phyloP scores from a whole-genome alignment of 2,888 invertebrate genomes.

The Carterocephalus palaemon region DNA sequence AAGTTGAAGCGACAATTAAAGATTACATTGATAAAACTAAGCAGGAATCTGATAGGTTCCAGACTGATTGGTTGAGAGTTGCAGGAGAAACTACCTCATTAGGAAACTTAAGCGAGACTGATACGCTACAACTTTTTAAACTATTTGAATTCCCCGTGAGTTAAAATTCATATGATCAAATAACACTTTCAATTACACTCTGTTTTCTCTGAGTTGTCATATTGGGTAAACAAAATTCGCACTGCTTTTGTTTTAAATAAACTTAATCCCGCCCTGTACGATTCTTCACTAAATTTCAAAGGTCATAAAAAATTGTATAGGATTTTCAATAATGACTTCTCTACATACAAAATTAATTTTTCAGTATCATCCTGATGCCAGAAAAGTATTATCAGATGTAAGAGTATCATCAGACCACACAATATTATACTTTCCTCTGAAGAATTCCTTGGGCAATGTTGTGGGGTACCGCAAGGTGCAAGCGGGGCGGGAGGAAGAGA shows the following conservation, averaged over 20 bases:
- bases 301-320: too few species aligned
- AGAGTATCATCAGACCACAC: slow-evolving; percentile 73
- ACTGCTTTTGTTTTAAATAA: too few species aligned
- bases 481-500: slow-evolving; percentile 65
- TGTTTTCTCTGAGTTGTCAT: too few species aligned
- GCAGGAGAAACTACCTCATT: slow-evolving; percentile 62
- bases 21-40: slow-evolving; percentile 56
- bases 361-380: slow-evolving; percentile 64
- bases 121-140: slow-evolving; percentile 65
- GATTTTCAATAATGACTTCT: too few species aligned
- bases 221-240: too few species aligned
- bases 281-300: too few species aligned
- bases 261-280: too few species aligned
- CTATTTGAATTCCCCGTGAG: slow-evolving; percentile 80
- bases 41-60: slow-evolving; percentile 56
- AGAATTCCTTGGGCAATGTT: slow-evolving; percentile 77
- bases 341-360: slow-evolving; percentile 34
- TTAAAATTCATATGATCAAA: slow-evolving; percentile 43
- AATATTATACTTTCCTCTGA: slow-evolving; percentile 82
- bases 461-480: slow-evolving; percentile 83
- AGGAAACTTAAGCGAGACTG: slow-evolving; percentile 60
- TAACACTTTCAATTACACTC: too few species aligned
- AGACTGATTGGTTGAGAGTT: slow-evolving; percentile 68
- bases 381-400: slow-evolving; percentile 75
- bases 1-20: slow-evolving; percentile 52